Conservation (phyloP, 2,113 vertebrate genomes). For the Hippotragus niger region DNA sequence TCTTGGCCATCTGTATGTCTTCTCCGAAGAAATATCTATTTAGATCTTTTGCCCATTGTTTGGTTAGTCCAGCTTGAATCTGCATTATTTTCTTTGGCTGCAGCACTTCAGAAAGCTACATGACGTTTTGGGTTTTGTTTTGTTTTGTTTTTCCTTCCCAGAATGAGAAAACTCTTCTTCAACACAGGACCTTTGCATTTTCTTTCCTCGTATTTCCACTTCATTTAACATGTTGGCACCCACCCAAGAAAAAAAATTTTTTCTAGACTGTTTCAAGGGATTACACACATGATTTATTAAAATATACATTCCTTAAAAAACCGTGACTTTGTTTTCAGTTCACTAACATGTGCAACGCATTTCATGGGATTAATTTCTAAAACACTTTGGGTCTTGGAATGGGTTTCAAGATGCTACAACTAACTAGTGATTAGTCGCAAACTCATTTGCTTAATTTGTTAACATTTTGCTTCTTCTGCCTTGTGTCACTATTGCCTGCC, state of each 20-base stretch:
- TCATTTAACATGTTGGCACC: not conserved
- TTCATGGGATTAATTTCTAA: not conserved
- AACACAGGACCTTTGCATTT: not conserved
- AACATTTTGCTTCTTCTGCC: not conserved
- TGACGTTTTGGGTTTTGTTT: not conserved
- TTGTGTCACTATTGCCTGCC: not conserved
- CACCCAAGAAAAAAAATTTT: not conserved
- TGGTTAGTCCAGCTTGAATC: not conserved
- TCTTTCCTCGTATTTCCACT: not conserved
- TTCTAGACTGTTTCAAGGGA: conserved; percentile 13
- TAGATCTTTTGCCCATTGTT: not conserved
- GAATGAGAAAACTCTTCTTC: not conserved
- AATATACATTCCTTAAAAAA: not conserved
- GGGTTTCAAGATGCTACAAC: not conserved
- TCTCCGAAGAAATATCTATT: not conserved
- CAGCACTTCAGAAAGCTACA: not conserved
- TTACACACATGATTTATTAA: not conserved
- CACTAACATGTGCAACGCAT: not conserved
- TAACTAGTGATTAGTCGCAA: not conserved
- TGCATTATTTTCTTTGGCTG: not conserved
- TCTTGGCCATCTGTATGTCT: not conserved
- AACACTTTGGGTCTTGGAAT: not conserved
- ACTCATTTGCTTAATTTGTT: not conserved
- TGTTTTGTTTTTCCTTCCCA: not conserved
- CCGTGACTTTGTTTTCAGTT: not conserved